Evolutionary conservation across 2,888 invertebrate species (phyloP), one percentile per base, ranked within the genome.

Genomic region (Leucoptera coffeella): DNA sequence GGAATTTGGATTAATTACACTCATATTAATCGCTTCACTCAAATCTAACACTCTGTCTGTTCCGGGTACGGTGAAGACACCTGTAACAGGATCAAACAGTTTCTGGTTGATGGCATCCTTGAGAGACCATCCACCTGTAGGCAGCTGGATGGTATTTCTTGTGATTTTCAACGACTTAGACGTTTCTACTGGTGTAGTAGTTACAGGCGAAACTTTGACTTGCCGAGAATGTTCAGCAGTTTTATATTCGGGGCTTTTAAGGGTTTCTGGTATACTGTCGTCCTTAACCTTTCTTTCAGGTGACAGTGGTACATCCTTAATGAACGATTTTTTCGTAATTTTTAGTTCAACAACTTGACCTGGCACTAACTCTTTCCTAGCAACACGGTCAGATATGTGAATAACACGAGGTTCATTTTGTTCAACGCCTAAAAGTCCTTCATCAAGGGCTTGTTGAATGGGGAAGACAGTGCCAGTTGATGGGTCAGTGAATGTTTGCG

Each of bases 41-140:
- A 95, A 83, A 31, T 85, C 83, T 23, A 91, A 79, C 28, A 85
- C 62, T 37, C 89, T 74, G 48, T 92, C 91, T 4, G 92, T 90
- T 9, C 85, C 85, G 2, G 89, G 88, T 35, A 95, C 86, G 10
- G 82, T 79, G 40, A 95, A 90, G 17, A 87, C 61, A 3, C 96
- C 95, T 2, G 79, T 80, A 1, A 77, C 65, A 2, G 93, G 84
- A 53, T 95, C 86, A 39, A 94, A 87, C 3, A 90, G 55, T 28
- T 81, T 82, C 45, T 83, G 80, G 21, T 83, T 74, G 34, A 95
- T 89, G 3, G 93, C 92, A 41, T 91, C 86, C 28, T 77, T 73
- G 2, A 95, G 69, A 29, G 77, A 75, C 86, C 90, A 91, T 3
- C 93, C 91, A 30, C 84, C 85, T 9, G 77, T 73, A 1, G 93